phyloP scores from a whole-genome alignment of 2,113 vertebrate species.

The Neolamprologus ventralis region DNA sequence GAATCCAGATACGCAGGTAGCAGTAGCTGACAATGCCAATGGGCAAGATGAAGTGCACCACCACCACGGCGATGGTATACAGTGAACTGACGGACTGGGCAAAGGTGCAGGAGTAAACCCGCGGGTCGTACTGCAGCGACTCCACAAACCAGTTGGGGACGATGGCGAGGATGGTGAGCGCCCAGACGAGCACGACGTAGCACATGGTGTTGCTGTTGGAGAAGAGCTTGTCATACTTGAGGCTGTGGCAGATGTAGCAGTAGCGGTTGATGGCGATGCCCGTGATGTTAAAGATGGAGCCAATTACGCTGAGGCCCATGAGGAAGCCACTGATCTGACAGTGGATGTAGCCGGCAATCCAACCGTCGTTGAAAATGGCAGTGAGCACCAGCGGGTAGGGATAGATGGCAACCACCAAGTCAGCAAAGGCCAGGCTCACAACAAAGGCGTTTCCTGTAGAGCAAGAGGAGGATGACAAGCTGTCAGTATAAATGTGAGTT shows the following conservation, averaged over 20 bases:
- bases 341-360: constrained; percentile 76
- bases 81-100: constrained; percentile 76
- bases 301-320: constrained; percentile 79
- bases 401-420: constrained; percentile 77
- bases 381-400: constrained; percentile 76
- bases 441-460: constrained; percentile 77
- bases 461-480: neutral
- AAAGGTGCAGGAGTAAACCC: constrained; percentile 80
- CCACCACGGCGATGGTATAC: constrained; percentile 76
- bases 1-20: constrained; percentile 78
- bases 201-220: constrained; percentile 73
- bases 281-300: constrained; percentile 82
- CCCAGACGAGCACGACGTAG: constrained; percentile 76
- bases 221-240: constrained; percentile 74
- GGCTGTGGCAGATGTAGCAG: constrained; percentile 81
- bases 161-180: constrained; percentile 72
- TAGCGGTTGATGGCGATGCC: constrained; percentile 80
- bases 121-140: constrained; percentile 75
- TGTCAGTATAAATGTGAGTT: neutral
- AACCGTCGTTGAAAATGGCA: constrained; percentile 76
- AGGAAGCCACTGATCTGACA: constrained; percentile 81
- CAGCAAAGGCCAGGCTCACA: constrained; percentile 78
- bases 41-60: constrained; percentile 78
- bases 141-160: constrained; percentile 78
- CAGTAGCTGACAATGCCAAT: constrained; percentile 77